Base-by-base conservation (phyloP, 1,140 invertebrate genomes). In the Melitaea cinxia region DNA sequence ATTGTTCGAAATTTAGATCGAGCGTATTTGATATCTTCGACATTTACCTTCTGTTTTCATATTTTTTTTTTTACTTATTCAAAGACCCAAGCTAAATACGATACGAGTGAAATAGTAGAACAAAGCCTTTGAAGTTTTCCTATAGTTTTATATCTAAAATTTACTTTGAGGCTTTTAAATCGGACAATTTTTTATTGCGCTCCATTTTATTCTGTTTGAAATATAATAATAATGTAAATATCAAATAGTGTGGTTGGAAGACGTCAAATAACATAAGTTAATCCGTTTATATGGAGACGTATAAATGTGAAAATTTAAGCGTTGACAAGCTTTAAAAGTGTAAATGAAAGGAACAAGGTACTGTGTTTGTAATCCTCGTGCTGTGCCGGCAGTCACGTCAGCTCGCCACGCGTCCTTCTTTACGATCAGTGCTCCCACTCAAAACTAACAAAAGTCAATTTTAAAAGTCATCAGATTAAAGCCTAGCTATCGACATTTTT, bases 381-480 rank as follows among this genome's bases (percentile, higher is more conserved):
- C 66, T 73, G 65, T 67, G 17, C 65, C 52, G 12, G 15, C 26
- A 68, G 77, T 74, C 87, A 88, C 85, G 87, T 82, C 72, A 68
- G 57, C 71, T 45, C 62, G 49, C 52, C 72, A 71, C 75, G 77
- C 75, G 69, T 65, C 52, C 35, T 66, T 24, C 65, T 82, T 83
- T 83, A 79, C 72, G 59, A 69, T 69, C 67, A 50, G 70, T 72
- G 71, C 42, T 70, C 70, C 58, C 64, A 71, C 64, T 65, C 68
- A 65, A 70, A 81, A 80, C 60, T 73, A 80, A 86, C 83, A 88
- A 84, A 78, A 77, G 73, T 78, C 82, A 83, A 83, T 79, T 80
- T 82, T 75, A 78, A 86, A 81, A 77, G 77, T 86, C 76, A 87
- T 69, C 80, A 78, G 82, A 85, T 85, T 87, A 83, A 73, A 59